A percentile compares a stretch with the other conserved stretches of the same genome.
Conservation (phyloP, 1,140 invertebrate species). For the Apolygus lucorum region DNA sequence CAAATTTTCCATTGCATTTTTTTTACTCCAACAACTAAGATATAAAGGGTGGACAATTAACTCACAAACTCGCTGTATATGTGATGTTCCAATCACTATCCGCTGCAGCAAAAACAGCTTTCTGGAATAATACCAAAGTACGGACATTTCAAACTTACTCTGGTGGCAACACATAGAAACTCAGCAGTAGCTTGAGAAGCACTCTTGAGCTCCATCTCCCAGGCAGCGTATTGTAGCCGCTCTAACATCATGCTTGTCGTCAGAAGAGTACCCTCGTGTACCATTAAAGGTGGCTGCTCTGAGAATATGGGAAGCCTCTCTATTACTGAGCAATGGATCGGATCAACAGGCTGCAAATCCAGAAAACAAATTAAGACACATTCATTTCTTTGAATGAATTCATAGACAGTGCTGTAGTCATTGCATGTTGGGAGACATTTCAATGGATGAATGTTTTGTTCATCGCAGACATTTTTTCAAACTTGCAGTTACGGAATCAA, state of each 20-base stretch:
- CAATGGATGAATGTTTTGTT: too few species aligned
- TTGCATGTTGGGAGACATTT: too few species aligned
- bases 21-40: too few species aligned
- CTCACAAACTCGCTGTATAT: too few species aligned
- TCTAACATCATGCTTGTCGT: background rate
- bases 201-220: background rate
- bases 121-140: too few species aligned
- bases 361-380: background rate
- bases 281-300: background rate
- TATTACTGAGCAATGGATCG: background rate
- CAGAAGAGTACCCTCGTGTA: background rate
- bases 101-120: too few species aligned
- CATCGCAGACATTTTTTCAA: too few species aligned
- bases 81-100: too few species aligned
- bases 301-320: background rate
- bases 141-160: background rate
- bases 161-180: background rate
- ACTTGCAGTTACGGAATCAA: too few species aligned
- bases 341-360: background rate
- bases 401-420: background rate
- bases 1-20: too few species aligned
- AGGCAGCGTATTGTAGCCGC: background rate
- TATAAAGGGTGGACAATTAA: too few species aligned
- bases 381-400: background rate
- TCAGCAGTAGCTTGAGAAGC: background rate